phyloP scores from a whole-genome alignment of 2,797 vertebrate genomes.

The Mastacembelus armatus region DNA sequence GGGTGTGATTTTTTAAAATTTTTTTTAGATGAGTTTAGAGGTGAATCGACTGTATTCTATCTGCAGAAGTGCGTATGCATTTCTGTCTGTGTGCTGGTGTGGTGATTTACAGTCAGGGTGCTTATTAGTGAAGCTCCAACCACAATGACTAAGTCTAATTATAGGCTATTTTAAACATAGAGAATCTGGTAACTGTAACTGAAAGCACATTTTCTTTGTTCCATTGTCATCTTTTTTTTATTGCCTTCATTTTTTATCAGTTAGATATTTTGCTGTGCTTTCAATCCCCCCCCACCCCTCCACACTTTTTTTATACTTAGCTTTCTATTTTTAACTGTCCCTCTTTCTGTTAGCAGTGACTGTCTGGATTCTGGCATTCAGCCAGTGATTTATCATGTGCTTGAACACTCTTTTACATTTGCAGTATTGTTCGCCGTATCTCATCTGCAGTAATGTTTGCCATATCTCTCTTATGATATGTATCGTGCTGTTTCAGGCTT shows the following conservation, averaged over 20 bases:
- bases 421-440: conserved; percentile 8
- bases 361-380: conserved; percentile 15
- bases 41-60: conserved; percentile 36
- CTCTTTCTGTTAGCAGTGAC: conserved; percentile 17
- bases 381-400: conserved; percentile 31
- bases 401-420: conserved; percentile 31
- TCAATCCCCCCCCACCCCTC: conserved; percentile 14
- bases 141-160: neutral
- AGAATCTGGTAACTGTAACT: conserved; percentile 16
- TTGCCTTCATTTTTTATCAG: neutral
- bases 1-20: too few species aligned
- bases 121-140: neutral
- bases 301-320: conserved; percentile 10
- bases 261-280: conserved; percentile 22
- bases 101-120: neutral
- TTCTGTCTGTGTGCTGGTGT: neutral
- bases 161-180: neutral
- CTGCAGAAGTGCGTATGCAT: conserved; percentile 8
- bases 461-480: conserved; percentile 16
- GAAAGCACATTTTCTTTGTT: neutral
- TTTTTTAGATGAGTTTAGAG: conserved; percentile 30
- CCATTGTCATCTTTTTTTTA: neutral
- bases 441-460: conserved; percentile 13
- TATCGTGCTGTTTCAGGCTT: conserved; percentile 8
- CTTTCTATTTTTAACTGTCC: conserved; percentile 35